Evolutionary conservation across 2,797 vertebrate genomes (phyloP).

Genomic region (Eurystomus glaucurus): DNA sequence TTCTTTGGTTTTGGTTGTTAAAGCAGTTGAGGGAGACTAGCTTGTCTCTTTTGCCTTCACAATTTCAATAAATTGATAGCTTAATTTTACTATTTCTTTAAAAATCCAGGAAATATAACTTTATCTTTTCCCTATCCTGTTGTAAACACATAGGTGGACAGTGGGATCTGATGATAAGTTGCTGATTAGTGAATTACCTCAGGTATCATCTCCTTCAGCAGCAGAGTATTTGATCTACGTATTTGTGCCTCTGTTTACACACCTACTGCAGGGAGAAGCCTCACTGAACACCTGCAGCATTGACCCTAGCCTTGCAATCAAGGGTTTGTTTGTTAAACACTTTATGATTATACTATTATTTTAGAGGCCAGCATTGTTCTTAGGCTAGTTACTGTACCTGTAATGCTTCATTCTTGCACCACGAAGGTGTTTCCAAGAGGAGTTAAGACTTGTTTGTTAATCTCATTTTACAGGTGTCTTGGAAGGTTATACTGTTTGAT

Average conservation of each 20-base stretch:
- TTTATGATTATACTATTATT: background rate
- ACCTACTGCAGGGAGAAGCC: background rate
- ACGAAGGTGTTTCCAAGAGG: background rate
- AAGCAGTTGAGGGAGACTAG: background rate
- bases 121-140: background rate
- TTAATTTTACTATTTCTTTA: background rate
- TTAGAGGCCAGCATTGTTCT: background rate
- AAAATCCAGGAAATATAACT: background rate
- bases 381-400: background rate
- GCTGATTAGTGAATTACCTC: background rate
- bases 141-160: background rate
- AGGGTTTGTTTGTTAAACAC: background rate
- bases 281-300: background rate
- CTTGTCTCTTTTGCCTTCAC: background rate
- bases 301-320: background rate
- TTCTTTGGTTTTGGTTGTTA: background rate
- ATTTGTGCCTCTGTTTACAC: background rate
- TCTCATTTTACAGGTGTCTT: background rate
- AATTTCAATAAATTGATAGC: background rate
- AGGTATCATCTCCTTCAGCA: background rate
- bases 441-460: background rate
- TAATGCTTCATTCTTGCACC: constrained; percentile 4
- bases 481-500: background rate
- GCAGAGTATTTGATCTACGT: background rate
- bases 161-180: background rate